phyloP scores from a whole-genome alignment of 2,113 vertebrate genomes.

The Corynorhinus townsendii region DNA sequence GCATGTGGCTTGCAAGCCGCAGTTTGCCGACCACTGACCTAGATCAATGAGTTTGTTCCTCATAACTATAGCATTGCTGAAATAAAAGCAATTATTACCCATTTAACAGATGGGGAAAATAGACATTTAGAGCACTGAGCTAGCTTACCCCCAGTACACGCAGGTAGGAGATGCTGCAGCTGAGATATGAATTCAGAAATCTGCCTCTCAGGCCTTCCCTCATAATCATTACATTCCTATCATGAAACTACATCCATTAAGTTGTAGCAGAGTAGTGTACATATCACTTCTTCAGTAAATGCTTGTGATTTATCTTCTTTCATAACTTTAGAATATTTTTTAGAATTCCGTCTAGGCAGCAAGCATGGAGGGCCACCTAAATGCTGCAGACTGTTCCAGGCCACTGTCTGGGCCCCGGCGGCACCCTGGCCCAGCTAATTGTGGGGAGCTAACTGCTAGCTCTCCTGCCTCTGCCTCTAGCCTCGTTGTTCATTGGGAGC shows the following conservation, averaged over 20 bases:
- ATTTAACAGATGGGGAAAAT: neutral
- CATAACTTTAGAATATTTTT: neutral
- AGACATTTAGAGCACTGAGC: neutral
- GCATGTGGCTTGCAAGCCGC: no score
- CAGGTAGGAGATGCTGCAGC: neutral
- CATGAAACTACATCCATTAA: neutral
- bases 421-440: rapidly evolving
- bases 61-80: neutral
- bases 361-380: neutral
- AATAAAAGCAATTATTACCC: neutral
- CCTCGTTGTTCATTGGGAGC: rapidly evolving
- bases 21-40: no score
- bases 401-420: neutral
- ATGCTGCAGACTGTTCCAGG: rapidly evolving
- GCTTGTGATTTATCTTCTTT: neutral
- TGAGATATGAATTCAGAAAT: neutral
- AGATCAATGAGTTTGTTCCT: neutral
- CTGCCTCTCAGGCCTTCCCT: neutral
- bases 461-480: neutral
- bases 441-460: rapidly evolving
- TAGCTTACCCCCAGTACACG: neutral
- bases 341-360: neutral
- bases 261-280: neutral
- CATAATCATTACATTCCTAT: neutral
- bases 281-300: neutral